Base-by-base conservation (phyloP, 2,113 vertebrate species). In the Pygoscelis adeliae region DNA sequence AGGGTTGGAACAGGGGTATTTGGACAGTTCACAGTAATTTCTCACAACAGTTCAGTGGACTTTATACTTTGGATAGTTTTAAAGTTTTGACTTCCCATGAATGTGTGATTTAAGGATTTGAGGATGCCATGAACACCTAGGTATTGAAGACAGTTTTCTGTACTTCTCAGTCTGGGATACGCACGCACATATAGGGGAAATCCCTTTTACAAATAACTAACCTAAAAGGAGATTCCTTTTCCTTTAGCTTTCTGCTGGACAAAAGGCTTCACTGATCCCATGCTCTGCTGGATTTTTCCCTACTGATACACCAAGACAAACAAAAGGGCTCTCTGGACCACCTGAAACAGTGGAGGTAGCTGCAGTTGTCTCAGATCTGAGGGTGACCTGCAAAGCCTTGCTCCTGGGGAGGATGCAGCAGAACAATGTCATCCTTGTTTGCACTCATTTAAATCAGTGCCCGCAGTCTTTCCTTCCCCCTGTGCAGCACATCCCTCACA, bases 391-490 rank as follows among this genome's bases (percentile, higher is more conserved):
- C 1, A 27, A 40, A 89, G 89, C 40, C 78, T 62, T 7, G 11
- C 23, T 91, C 5, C 69, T 73, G 66, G 15, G 65, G 81, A 95
- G 84, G 93, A 94, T 96, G 66, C 78, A 83, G 65, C 47, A 38
- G 65, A 79, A 97, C 93, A 96, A 93, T 27, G 32, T 40, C 56
- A 65, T 21, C 91, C 80, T 96, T 97, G 96, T 96, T 90, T 29
- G 3, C 53, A 19, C 46, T 95, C 59, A 86, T 58, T 94, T 25
- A 56, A 59, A 46, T 88, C 88, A 47, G 12, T 50, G 92, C 16
- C 42, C 6, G 0, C 49, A 91, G 74, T 23, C 87, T 62, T 90
- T 97, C 87, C 73, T 87, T 93, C 78, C 84, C 76, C 56, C 95
- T 69, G 83, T 29, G 96, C 82, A 73, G 90, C 93, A 83, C 82